A percentile compares a stretch with the other conserved stretches of the same genome.
Evolutionary conservation across 2,888 invertebrate genomes (phyloP).

Genomic region (Nomada hirtipes): DNA sequence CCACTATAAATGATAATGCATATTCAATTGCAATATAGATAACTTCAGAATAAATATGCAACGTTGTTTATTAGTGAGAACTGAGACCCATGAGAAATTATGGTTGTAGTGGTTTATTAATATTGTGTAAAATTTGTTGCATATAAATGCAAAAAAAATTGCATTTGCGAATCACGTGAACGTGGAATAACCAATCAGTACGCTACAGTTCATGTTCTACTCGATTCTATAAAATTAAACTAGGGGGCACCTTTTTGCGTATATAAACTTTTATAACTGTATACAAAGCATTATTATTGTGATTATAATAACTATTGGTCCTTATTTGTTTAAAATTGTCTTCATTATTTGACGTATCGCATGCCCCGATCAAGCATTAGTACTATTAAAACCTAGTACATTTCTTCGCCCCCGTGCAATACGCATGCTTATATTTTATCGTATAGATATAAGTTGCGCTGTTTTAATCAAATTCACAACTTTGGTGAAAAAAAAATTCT

Average conservation of each 20-base stretch:
- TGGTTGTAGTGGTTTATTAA: background rate
- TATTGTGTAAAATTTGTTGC: background rate
- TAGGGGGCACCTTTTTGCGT: slow-evolving; percentile 15
- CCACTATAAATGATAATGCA: background rate
- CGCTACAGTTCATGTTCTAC: slow-evolving; percentile 9
- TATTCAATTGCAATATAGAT: background rate
- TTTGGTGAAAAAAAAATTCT: slow-evolving; percentile 4
- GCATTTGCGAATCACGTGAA: slow-evolving; percentile 13
- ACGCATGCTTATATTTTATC: slow-evolving; percentile 43
- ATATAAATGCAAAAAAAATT: background rate
- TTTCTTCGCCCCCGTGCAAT: slow-evolving; percentile 17
- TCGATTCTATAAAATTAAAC: slow-evolving; percentile 17
- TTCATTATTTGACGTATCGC: background rate
- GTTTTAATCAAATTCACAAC: slow-evolving; percentile 52
- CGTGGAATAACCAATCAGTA: slow-evolving; percentile 13
- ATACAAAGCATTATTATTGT: background rate
- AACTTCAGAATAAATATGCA: slow-evolving; percentile 10
- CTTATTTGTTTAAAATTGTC: background rate
- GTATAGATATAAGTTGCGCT: slow-evolving; percentile 26
- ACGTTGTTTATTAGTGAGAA: background rate
- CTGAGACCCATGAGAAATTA: background rate
- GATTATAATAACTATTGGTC: background rate
- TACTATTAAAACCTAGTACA: slow-evolving; percentile 24
- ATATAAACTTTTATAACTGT: background rate
- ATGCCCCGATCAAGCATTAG: background rate